Evolutionary conservation across 2,888 invertebrate genomes (phyloP).

Genomic region (Melanostoma scalare): DNA sequence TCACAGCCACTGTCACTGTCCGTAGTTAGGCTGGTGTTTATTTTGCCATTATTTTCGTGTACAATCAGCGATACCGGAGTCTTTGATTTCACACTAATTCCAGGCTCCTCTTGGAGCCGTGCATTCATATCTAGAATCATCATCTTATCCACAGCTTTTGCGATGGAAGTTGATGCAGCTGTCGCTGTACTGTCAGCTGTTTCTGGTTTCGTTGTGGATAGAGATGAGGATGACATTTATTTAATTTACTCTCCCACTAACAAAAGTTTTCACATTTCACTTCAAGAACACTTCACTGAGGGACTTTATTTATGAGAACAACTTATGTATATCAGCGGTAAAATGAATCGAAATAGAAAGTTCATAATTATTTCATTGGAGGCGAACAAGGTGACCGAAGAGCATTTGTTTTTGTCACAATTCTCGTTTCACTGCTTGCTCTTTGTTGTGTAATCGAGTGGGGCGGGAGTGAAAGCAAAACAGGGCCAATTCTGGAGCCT

Average conservation of each 20-base stretch:
- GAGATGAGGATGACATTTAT: constrained; percentile 60
- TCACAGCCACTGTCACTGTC: constrained; percentile 73
- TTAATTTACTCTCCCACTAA: constrained; percentile 19
- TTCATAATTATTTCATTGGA: constrained; percentile 55
- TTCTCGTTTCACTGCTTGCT: constrained; percentile 26
- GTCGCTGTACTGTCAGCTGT: constrained; percentile 19
- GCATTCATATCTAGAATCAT: constrained; percentile 63
- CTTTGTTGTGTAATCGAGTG: constrained; percentile 59
- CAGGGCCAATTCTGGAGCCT: constrained; percentile 16
- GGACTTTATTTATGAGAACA: constrained; percentile 17
- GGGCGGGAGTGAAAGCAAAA: not conserved
- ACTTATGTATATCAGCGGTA: too few species aligned
- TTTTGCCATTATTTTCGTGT: constrained; percentile 74
- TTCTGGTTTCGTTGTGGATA: constrained; percentile 14
- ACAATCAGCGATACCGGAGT: constrained; percentile 56
- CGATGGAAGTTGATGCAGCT: constrained; percentile 39
- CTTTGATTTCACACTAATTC: constrained; percentile 43
- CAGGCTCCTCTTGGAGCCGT: constrained; percentile 41
- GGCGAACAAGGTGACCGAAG: constrained; percentile 4
- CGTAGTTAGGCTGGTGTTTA: constrained; percentile 75
- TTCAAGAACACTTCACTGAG: constrained; percentile 15
- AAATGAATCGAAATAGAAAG: constrained; percentile 67
- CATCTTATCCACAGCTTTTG: constrained; percentile 57
- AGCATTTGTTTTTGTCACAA: constrained; percentile 49
- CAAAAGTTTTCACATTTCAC: too few species aligned